phyloP scores from a whole-genome alignment of 2,113 vertebrate species.

The Neodontobutis hainanensis region DNA sequence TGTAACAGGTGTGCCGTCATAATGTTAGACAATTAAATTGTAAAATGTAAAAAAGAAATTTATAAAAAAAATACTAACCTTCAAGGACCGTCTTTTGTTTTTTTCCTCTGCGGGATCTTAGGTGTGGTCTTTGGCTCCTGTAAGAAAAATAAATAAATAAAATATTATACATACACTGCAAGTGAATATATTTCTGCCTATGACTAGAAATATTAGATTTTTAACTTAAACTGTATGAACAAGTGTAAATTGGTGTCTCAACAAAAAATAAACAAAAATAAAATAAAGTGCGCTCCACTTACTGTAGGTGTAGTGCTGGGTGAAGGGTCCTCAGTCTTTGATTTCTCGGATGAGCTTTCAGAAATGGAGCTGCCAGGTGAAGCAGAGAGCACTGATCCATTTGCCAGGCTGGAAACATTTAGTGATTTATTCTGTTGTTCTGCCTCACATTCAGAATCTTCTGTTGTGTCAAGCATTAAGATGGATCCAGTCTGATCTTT shows the following conservation, averaged over 20 bases:
- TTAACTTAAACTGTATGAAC: too few relatives aligned
- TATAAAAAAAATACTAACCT: slow-evolving; percentile 54
- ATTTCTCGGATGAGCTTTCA: slow-evolving; percentile 84
- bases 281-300: slow-evolving; percentile 37
- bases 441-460: slow-evolving; percentile 58
- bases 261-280: background rate
- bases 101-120: slow-evolving; percentile 59
- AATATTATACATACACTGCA: too few relatives aligned
- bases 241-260: too few relatives aligned
- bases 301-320: slow-evolving; percentile 60
- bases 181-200: too few relatives aligned
- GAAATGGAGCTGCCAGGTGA: slow-evolving; percentile 81
- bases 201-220: too few relatives aligned
- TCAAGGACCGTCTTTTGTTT: slow-evolving; percentile 72
- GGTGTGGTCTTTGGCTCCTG: slow-evolving; percentile 67
- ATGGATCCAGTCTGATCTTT: slow-evolving; percentile 16
- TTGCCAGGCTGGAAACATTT: slow-evolving; percentile 76
- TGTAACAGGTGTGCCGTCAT: background rate
- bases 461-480: slow-evolving; percentile 48
- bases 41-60: too few relatives aligned
- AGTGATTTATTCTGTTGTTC: slow-evolving; percentile 55
- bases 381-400: slow-evolving; percentile 74
- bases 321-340: slow-evolving; percentile 46
- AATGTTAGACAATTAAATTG: too few relatives aligned
- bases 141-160: background rate